Evolutionary conservation across 1,140 invertebrate genomes (phyloP), one percentile per base, ranked within the genome.

Genomic region (Heterodera schachtii): DNA sequence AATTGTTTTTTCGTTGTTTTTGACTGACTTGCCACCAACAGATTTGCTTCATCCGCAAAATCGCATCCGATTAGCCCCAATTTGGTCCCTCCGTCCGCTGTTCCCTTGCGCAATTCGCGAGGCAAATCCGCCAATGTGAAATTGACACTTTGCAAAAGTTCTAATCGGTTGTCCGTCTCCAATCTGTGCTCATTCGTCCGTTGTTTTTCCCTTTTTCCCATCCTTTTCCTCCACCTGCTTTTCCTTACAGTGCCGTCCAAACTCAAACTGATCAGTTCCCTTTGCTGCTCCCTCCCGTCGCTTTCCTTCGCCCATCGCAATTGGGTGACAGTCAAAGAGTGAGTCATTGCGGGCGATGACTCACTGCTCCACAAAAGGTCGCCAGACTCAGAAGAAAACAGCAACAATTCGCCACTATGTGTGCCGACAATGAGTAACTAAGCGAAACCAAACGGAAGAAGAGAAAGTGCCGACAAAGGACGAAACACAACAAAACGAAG

Each of bases 121-220:
- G 84, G 84, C 44, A 85, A 80, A 67, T 84, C 79, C 31, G 31
- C 69, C 31, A 85, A 75, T 9, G 49, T 78, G 16, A 85, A 73
- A 13, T 78, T n/a, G 9, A 60, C 47, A 43, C 79, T 77, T 71
- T 79, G 71, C 44, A 85, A 46, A 19, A 71, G 11, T 66, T 81
- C 75, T n/a, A 85, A n/a, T 47, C 49, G 77, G 66, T 78, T 78
- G 41, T 78, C 47, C 49, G 77, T 44, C 49, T 78, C 77, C 46
- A 78, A 64, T 43, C 77, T 77, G 52, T 21, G 31, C 31, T 74
- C 19, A 8, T 49, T 41, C n/a, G 1, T n/a, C 46, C 7, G 43
- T 19, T 43, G 8, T 21, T 3, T 46, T 0, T 57, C n/a, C n/a
- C n/a, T 76, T 21, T 0, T 76, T n/a, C 47, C 75, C 41, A 19